Conservation (phyloP, 2,797 vertebrate species). For the Crenichthys baileyi region DNA sequence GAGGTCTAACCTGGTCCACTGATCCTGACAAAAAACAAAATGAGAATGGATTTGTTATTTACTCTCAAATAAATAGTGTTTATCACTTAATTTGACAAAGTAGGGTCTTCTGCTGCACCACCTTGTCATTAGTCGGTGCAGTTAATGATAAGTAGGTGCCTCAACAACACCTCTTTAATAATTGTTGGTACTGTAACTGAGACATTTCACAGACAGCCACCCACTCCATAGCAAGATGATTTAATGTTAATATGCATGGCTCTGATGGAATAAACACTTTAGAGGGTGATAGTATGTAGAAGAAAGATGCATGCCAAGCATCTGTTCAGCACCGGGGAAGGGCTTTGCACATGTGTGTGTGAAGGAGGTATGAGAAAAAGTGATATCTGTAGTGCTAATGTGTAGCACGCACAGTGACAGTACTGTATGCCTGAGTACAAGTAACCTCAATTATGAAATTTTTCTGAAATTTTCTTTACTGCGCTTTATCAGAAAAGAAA, state of each 20-base stretch:
- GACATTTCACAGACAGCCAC: constrained; percentile 69
- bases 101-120: constrained; percentile 39
- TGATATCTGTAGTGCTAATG: constrained; percentile 54
- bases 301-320: constrained; percentile 58
- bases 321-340: constrained; percentile 45
- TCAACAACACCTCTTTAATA: constrained; percentile 69
- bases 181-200: constrained; percentile 63
- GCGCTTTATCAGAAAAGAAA: constrained; percentile 10
- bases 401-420: constrained; percentile 30
- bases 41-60: constrained; percentile 58
- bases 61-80: constrained; percentile 43
- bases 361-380: constrained; percentile 33
- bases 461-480: constrained; percentile 9
- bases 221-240: constrained; percentile 61
- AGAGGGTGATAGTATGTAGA: constrained; percentile 64
- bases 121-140: constrained; percentile 57
- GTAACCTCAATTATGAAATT: constrained; percentile 29
- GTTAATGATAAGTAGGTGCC: constrained; percentile 41
- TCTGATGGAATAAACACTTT: constrained; percentile 63
- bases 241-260: constrained; percentile 65
- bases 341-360: constrained; percentile 4
- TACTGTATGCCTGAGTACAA: constrained; percentile 37
- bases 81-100: constrained; percentile 45
- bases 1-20: constrained; percentile 29
- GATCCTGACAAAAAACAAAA: constrained; percentile 60